Percentiles rank a stretch among this genome's conserved stretches.
phyloP scores from a whole-genome alignment of 2,888 invertebrate genomes.

The Drosophila hamatofila region DNA sequence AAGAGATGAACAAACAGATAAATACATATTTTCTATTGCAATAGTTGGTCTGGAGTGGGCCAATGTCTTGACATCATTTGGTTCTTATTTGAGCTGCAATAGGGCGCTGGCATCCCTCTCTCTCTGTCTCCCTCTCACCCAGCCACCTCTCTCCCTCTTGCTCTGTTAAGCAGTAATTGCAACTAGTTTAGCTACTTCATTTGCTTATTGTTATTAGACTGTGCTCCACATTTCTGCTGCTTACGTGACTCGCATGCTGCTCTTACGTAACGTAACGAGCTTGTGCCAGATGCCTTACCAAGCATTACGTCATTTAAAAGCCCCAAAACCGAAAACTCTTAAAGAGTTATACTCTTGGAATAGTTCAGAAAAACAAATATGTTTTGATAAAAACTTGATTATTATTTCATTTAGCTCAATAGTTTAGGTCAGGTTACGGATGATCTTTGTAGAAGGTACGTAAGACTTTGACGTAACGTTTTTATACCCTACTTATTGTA shows the following conservation, averaged over 20 bases:
- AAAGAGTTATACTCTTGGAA: neutral
- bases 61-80: conserved; percentile 65
- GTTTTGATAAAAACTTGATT: neutral
- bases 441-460: neutral
- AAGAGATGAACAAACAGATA: conserved; percentile 24
- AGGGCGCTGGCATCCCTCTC: neutral
- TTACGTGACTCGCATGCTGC: conserved; percentile 17
- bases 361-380: neutral
- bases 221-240: conserved; percentile 15
- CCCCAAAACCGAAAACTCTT: neutral
- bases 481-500: too few species aligned
- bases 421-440: neutral
- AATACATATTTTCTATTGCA: conserved; percentile 22
- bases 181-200: conserved; percentile 12
- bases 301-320: conserved; percentile 16
- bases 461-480: conserved; percentile 1
- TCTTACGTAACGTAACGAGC: conserved; percentile 36
- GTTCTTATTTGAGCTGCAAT: conserved; percentile 34
- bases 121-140: neutral
- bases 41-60: conserved; percentile 19
- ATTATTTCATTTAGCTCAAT: neutral
- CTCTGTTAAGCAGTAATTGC: neutral
- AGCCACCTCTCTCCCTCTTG: neutral
- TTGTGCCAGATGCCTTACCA: conserved; percentile 12
- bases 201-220: conserved; percentile 6